phyloP scores from a whole-genome alignment of 2,888 invertebrate genomes.

The Drosophila mimica region DNA sequence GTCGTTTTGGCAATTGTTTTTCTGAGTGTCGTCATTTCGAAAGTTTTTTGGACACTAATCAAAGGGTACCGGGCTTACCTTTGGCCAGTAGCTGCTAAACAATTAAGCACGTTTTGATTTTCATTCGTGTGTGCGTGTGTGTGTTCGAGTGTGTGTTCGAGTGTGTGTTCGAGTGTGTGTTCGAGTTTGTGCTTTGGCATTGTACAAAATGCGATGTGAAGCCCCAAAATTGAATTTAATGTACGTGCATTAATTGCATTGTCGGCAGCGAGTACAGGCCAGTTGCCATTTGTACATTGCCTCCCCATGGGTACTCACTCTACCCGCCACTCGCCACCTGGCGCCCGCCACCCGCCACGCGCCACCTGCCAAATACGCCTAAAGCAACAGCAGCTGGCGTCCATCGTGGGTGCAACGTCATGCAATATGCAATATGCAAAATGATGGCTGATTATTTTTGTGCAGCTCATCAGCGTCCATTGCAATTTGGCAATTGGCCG shows the following conservation, averaged over 20 bases:
- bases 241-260: slow-evolving; percentile 63
- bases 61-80: not conserved
- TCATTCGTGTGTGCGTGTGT: not conserved
- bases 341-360: not conserved
- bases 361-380: not conserved
- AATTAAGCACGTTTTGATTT: slow-evolving; percentile 16
- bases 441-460: slow-evolving; percentile 61
- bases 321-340: not conserved
- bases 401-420: slow-evolving; percentile 19
- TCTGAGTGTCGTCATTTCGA: not conserved
- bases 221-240: slow-evolving; percentile 67
- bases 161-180: slow-evolving; percentile 8
- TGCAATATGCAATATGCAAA: slow-evolving; percentile 48
- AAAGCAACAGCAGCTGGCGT: slow-evolving; percentile 24
- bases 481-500: slow-evolving; percentile 33
- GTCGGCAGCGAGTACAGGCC: slow-evolving; percentile 1
- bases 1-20: not conserved
- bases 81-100: slow-evolving; percentile 10
- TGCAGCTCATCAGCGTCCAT: slow-evolving; percentile 54
- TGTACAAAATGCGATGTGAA: slow-evolving; percentile 31
- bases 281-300: slow-evolving; percentile 6
- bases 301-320: not conserved
- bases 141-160: not conserved
- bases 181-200: slow-evolving; percentile 23
- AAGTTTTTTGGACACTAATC: not conserved